These are phyloP conservation scores for Oreonectes daqikongensis DNA, from an alignment of 2,797 vertebrate species.

Conservation along the genomic window DNA sequence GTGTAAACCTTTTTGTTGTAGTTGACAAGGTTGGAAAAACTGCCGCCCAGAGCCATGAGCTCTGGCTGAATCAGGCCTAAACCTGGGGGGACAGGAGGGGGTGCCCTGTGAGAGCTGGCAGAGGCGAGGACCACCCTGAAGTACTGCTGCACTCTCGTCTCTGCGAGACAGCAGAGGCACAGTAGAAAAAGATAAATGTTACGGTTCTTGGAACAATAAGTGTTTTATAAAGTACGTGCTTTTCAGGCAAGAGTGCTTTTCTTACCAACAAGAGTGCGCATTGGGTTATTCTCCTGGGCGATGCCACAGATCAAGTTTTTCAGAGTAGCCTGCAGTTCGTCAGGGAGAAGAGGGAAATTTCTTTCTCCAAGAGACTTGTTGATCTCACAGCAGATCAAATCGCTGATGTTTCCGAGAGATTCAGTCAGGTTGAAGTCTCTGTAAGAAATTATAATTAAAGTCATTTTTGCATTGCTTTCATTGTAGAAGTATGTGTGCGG, in stretches of 20 bases:
- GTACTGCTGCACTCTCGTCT: constrained; percentile 87
- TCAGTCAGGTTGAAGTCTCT: constrained; percentile 85
- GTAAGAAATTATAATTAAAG: not conserved
- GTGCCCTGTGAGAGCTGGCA: constrained; percentile 71
- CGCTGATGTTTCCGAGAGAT: constrained; percentile 78
- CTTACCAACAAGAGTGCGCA: constrained; percentile 89
- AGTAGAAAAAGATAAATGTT: not conserved
- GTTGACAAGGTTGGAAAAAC: constrained; percentile 84
- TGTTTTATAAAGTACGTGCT: too few species aligned
- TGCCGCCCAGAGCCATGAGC: constrained; percentile 78
- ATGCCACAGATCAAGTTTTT: constrained; percentile 86
- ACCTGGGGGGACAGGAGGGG: constrained; percentile 82
- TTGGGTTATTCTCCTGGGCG: constrained; percentile 82
- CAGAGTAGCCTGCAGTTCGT: constrained; percentile 81
- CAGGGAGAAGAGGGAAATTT: constrained; percentile 74
- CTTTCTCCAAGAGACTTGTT: constrained; percentile 85
- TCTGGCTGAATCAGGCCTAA: constrained; percentile 83
- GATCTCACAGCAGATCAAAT: constrained; percentile 85
- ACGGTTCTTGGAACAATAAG: not conserved
- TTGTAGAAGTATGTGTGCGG: not conserved
- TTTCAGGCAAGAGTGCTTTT: not conserved
- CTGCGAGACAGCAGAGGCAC: constrained; percentile 66
- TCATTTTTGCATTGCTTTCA: not conserved
- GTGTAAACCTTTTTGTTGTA: constrained; percentile 91
- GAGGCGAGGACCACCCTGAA: constrained; percentile 79